Percentiles rank a stretch among this genome's conserved stretches.
Conservation (phyloP, 2,797 vertebrate genomes). For the Xiphophorus birchmanni region DNA sequence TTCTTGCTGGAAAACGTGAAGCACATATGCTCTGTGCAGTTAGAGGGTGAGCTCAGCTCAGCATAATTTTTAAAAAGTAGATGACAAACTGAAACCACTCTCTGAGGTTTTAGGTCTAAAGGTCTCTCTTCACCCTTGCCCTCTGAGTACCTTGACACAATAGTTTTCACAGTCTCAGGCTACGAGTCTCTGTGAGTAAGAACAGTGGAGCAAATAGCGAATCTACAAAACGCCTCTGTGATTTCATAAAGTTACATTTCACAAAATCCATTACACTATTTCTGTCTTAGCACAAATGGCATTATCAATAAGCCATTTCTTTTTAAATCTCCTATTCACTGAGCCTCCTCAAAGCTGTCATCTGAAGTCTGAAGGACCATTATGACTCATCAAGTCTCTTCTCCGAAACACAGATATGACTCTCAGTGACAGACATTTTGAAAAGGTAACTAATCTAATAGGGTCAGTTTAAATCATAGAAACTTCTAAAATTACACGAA, state of each 20-base stretch:
- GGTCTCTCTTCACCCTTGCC: background rate
- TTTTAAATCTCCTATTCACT: background rate
- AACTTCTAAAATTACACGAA: background rate
- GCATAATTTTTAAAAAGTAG: background rate
- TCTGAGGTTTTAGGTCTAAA: background rate
- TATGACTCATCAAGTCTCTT: conserved; percentile 6
- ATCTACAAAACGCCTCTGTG: background rate
- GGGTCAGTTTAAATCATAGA: background rate
- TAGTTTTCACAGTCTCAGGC: background rate
- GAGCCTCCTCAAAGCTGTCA: no score
- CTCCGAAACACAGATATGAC: background rate
- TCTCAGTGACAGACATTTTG: no score
- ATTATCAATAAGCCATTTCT: background rate
- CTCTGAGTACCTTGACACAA: background rate
- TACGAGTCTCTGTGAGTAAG: background rate
- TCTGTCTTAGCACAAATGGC: background rate
- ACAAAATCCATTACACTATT: background rate
- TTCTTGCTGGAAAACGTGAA: background rate
- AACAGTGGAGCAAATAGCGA: background rate
- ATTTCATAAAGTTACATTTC: background rate
- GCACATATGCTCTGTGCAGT: background rate
- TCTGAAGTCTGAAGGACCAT: background rate
- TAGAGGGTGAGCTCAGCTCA: background rate
- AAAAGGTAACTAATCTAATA: background rate
- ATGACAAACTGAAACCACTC: background rate